phyloP scores from a whole-genome alignment of 2,888 invertebrate genomes.

The Acronicta psi region DNA sequence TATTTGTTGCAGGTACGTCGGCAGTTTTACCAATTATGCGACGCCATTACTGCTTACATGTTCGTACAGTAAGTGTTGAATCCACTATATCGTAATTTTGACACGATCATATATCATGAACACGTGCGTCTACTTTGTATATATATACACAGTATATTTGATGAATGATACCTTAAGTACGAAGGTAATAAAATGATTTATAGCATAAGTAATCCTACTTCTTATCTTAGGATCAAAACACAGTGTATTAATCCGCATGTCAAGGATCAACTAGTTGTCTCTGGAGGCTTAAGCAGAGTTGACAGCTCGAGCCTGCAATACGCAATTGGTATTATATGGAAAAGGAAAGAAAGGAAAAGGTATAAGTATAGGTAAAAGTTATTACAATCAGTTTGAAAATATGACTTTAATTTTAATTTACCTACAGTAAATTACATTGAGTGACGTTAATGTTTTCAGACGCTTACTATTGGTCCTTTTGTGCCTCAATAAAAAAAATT shows the following conservation, averaged over 20 bases:
- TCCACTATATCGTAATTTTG: conserved; percentile 15
- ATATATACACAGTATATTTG: conserved; percentile 22
- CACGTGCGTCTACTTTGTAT: background rate
- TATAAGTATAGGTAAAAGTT: too few species aligned
- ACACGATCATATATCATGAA: conserved; percentile 22
- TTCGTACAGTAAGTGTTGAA: conserved; percentile 24
- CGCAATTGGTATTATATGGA: background rate
- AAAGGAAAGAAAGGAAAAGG: too few species aligned
- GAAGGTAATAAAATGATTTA: conserved; percentile 33
- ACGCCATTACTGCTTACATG: too few species aligned
- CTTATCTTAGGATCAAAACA: conserved; percentile 24
- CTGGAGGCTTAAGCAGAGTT: background rate
- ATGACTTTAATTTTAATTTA: too few species aligned
- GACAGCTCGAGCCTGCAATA: background rate
- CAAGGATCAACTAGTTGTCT: background rate
- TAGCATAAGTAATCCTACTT: conserved; percentile 17
- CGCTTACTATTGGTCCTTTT: too few species aligned
- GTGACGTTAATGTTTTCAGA: too few species aligned
- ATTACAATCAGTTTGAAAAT: too few species aligned
- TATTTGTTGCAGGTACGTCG: conserved; percentile 41
- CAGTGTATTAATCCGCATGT: conserved; percentile 1
- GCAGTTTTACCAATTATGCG: background rate
- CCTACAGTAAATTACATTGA: too few species aligned
- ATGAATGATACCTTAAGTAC: conserved; percentile 29
- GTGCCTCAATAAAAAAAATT: too few species aligned